Evolutionary conservation across 2,113 vertebrate genomes (phyloP), one percentile per base, ranked within the genome.

Genomic region (Seriola quinqueradiata): DNA sequence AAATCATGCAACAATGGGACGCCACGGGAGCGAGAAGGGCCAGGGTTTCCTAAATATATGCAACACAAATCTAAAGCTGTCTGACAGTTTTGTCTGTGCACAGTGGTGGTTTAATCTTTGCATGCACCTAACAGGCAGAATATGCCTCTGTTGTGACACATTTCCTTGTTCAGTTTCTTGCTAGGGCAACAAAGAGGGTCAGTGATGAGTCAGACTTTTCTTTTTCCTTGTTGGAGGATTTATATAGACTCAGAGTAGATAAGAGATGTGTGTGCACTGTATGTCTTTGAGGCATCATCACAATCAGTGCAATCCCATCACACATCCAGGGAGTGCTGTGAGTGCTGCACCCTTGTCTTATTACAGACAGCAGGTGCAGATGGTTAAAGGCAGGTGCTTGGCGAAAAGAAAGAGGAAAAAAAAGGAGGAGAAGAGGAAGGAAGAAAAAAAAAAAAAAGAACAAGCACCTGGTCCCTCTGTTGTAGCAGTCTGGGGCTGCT

Each of bases 301-400:
- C 77, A 85, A 75, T 79, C 67, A 81, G 44, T 32, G 71, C 55
- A 8, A 58, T 76, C 68, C 82, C 70, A 71, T 74, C 59, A 42
- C 32, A 79, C 67, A 75, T 69, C 60, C 75, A 77, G 42, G 75
- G 70, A 74, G 80, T 32, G 70, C 80, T 75, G 75, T 11, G 77
- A 85, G 82, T 50, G 79, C 74, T 75, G 83, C 85, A 82, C 83
- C 83, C 75, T 74, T 36, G 89, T 91, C 90, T 91, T 87, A 83
- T 86, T 90, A 82, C 87, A 86, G 90, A 82, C 91, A 90, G 92
- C 92, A 93, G 93, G 94, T 94, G 93, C 92, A 91, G 92, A 88
- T 93, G 90, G 92, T 87, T 87, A 86, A 90, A 91, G 84, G 88
- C 93, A 93, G 93, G 91, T 93, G 91, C 89, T 92, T 69, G 5